Percentiles rank a stretch among this genome's conserved stretches.
phyloP scores from a whole-genome alignment of 1,140 invertebrate species.

The Hyphantria cunea region DNA sequence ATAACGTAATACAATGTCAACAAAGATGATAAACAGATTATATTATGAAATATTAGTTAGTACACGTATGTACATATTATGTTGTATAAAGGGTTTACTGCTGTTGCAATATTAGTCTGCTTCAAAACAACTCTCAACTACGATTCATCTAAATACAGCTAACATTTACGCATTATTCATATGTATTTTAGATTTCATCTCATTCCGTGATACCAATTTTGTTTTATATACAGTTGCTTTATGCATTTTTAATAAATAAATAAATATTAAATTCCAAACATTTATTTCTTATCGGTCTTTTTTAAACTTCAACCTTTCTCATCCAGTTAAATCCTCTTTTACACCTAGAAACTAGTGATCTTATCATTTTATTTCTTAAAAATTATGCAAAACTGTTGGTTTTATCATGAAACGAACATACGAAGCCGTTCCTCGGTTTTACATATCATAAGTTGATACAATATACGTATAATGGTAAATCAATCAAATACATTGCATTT shows the following conservation, averaged over 20 bases:
- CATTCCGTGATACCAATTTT: too few relatives aligned
- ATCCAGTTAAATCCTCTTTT: too few relatives aligned
- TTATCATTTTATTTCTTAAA: too few relatives aligned
- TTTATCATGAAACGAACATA: background rate
- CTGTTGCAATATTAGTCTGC: conserved; percentile 35
- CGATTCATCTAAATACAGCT: background rate
- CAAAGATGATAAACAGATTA: conserved; percentile 35
- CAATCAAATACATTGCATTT: conserved; percentile 23
- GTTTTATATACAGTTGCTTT: too few relatives aligned
- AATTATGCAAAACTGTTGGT: background rate
- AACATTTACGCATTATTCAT: conserved; percentile 3
- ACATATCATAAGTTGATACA: too few relatives aligned
- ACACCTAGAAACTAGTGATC: too few relatives aligned
- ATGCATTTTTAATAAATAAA: too few relatives aligned
- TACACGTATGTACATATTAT: conserved; percentile 6
- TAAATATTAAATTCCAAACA: too few relatives aligned
- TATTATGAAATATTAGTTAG: conserved; percentile 44
- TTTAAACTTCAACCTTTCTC: too few relatives aligned
- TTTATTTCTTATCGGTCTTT: too few relatives aligned
- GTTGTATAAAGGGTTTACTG: conserved; percentile 36
- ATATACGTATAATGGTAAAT: background rate
- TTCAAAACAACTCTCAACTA: conserved; percentile 15
- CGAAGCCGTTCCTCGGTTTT: background rate
- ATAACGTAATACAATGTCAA: conserved; percentile 41
- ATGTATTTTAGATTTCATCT: too few relatives aligned